Conservation (phyloP, 2,797 vertebrate species). For the Xyrichtys novacula region DNA sequence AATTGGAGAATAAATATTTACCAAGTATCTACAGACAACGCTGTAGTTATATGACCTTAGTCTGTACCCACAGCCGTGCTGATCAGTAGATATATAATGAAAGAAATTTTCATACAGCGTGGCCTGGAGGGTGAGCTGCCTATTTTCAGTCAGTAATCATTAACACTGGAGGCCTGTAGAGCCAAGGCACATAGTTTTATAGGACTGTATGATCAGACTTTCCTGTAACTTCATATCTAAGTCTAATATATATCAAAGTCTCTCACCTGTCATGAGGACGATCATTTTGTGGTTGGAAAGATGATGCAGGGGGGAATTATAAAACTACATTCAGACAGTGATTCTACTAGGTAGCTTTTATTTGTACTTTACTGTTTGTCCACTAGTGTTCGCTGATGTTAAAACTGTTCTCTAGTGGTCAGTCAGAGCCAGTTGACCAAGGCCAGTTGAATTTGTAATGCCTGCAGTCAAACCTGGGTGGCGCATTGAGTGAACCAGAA, state of each 20-base stretch:
- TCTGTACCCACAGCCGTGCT: slow-evolving; percentile 25
- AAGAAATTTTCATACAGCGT: not conserved
- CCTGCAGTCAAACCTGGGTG: too few species aligned
- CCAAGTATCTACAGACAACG: slow-evolving; percentile 10
- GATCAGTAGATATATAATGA: slow-evolving; percentile 1
- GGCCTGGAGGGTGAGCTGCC: not conserved
- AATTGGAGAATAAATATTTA: slow-evolving; percentile 46
- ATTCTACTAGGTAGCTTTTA: not conserved
- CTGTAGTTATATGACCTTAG: slow-evolving; percentile 16
- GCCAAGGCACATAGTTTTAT: not conserved
- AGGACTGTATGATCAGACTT: not conserved
- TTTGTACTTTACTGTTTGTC: too few species aligned
- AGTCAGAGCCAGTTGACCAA: too few species aligned
- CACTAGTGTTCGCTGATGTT: too few species aligned
- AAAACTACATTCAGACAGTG: not conserved
- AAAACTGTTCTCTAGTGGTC: too few species aligned
- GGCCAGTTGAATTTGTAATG: too few species aligned
- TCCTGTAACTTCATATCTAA: not conserved
- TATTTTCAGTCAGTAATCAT: slow-evolving; percentile 29
- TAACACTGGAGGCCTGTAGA: slow-evolving; percentile 3
- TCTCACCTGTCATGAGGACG: not conserved
- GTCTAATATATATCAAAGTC: not conserved
- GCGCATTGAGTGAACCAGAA: too few species aligned
- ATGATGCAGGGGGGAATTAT: too few species aligned
- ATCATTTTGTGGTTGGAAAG: too few species aligned